Evolutionary conservation across 2,797 vertebrate species (phyloP), one percentile per base, ranked within the genome.

Genomic region (Emys orbicularis): DNA sequence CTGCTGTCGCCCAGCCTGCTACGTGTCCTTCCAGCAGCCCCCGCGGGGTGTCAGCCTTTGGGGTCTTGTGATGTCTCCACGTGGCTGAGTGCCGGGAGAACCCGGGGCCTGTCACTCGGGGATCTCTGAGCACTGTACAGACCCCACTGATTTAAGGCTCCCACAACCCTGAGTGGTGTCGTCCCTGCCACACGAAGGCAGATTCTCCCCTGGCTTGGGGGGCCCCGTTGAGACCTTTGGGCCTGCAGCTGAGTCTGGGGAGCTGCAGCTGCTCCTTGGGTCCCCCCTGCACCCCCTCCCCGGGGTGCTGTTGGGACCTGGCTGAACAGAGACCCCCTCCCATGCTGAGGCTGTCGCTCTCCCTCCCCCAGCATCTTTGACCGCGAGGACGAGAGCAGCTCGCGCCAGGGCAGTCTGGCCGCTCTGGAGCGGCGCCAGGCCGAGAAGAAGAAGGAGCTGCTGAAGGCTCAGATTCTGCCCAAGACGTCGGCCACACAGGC

Each of bases 401-500:
- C 98, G 0, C 97, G 98, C n/a, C 98, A 98, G 16, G 96, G 98
- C 81, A 98, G 98, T 79, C 86, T 99, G 95, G 98, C 99, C 0
- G 98, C 98, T 0, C 92, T 99, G 50, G 99, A 99, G 93, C 98
- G 99, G 81, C 98, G 98, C 96, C 99, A 99, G 96, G 99, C 98
- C 0, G 99, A 99, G 98, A 98, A 98, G 87, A 99, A 98, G 96
- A 99, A 99, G 95, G 99, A 99, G 96, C 95, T 99, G 97, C 99
- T 99, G 99, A 99, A 99, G 95, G 98, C 99, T 5, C 99, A 99
- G 98, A 99, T 98, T 37, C 93, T 99, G 94, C 99, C 99, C n/a
- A 99, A 99, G 97, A 99, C 99, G 6, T 99, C 99, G 0, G 98
- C 99, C 68, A 98, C 98, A 6, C 99, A 99, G 97, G 98, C 99